A percentile compares a stretch with the other conserved stretches of the same genome.
These are phyloP conservation scores for Anticlea derivata DNA, from an alignment of 2,888 invertebrate species.

Conservation along the genomic window DNA sequence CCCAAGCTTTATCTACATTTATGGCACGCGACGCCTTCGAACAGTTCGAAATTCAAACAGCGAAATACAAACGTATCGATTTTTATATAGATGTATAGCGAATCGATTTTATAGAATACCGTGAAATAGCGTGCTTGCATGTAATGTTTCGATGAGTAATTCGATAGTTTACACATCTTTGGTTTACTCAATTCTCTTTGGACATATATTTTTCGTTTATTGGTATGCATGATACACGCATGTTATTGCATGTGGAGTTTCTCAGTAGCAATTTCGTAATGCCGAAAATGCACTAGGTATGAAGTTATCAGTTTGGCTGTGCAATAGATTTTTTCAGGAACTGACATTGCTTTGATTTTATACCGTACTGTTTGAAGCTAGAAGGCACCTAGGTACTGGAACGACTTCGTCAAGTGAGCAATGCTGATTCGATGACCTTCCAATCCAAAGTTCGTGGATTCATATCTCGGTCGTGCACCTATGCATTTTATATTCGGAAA, in stretches of 20 bases:
- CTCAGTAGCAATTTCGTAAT: slow-evolving; percentile 7
- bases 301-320: too few relatives aligned
- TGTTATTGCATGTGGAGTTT: neutral
- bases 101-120: slow-evolving; percentile 63
- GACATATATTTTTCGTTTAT: neutral
- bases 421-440: too few relatives aligned
- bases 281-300: neutral
- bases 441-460: too few relatives aligned
- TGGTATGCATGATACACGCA: neutral
- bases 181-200: slow-evolving; percentile 13
- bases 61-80: slow-evolving; percentile 44
- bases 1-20: slow-evolving; percentile 36
- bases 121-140: slow-evolving; percentile 51
- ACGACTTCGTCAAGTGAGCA: too few relatives aligned
- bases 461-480: too few relatives aligned
- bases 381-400: too few relatives aligned
- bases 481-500: too few relatives aligned
- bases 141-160: slow-evolving; percentile 47
- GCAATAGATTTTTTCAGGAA: too few relatives aligned
- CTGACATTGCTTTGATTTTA: too few relatives aligned
- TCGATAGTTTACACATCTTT: slow-evolving; percentile 13
- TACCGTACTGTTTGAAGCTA: too few relatives aligned
- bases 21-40: slow-evolving; percentile 66
- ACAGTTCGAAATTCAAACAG: slow-evolving; percentile 54
- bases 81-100: slow-evolving; percentile 45